Evolutionary conservation across 2,797 vertebrate genomes (phyloP).

Genomic region (Gallinago solitaria): DNA sequence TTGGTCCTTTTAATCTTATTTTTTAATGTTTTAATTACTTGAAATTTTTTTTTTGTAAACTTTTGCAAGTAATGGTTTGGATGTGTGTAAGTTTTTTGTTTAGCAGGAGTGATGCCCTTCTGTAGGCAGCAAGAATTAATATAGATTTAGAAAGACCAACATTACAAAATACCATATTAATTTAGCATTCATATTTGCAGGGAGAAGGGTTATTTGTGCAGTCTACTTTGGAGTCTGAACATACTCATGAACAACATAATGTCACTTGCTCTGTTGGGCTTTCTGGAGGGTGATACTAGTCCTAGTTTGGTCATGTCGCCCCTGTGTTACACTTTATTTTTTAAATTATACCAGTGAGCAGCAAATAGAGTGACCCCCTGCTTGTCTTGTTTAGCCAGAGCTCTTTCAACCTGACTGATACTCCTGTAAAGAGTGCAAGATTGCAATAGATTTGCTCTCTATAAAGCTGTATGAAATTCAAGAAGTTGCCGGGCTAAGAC

Average conservation of each 20-base stretch:
- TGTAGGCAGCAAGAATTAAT: not conserved
- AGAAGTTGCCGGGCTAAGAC: not conserved
- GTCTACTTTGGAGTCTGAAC: not conserved
- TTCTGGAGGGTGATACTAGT: not conserved
- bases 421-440: not conserved
- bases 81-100: not conserved
- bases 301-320: not conserved
- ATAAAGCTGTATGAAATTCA: not conserved
- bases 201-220: not conserved
- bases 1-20: not conserved
- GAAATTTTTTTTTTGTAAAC: not conserved
- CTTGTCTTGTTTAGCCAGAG: not conserved
- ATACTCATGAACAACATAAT: too few relatives aligned
- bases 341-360: not conserved
- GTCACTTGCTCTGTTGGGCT: not conserved
- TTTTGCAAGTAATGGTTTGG: not conserved
- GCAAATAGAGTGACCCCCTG: not conserved
- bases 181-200: not conserved
- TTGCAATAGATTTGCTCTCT: not conserved
- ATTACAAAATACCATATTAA: not conserved
- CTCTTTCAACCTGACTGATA: not conserved
- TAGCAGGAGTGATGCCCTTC: not conserved
- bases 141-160: not conserved
- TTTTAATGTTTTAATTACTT: not conserved
- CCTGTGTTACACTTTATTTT: too few relatives aligned